Base-by-base conservation (phyloP, 2,113 vertebrate species). In the Ramphastos sulfuratus region DNA sequence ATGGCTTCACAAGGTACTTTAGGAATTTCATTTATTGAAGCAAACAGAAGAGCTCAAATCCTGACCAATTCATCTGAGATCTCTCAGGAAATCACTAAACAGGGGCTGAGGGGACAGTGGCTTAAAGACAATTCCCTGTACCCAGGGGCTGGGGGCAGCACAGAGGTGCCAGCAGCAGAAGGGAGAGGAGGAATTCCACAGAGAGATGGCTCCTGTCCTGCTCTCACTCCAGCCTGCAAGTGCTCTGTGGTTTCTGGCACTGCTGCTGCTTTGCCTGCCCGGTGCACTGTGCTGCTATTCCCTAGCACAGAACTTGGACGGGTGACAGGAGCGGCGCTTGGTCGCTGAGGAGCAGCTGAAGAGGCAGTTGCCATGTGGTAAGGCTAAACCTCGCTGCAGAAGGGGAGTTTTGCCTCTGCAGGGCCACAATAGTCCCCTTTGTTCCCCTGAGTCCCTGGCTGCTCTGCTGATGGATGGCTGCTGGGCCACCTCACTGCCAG, bases 141-240 rank as follows among this genome's bases (percentile, higher is more conserved):
- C 24, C n/a, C 7, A 2, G 39, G 10, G n/a, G 15, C 46, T 23
- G 33, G 21, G 67, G 59, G 46, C 14, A 54, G 66, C 2, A 2
- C 15, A 10, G 44, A 23, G 39, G 18, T 35, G 75, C 24, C 18
- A 31, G 67, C 82, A 76, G 82, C 55, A 39, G 63, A 13, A 58
- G 31, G 42, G 44, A 55, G 55, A 54, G 37, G 8, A 31, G 30
- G 27, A 70, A 15, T 55, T 50, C 10, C 27, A 59, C 67, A 7
- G 56, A 54, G 58, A 60, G 11, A 8, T 10, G 1, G 5, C 14
- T 84, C 42, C 42, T 42, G 42, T 42, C 5, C 35, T 44, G 83
- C 31, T 37, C 25, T 78, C 2, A 0, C 25, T 50, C 31, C 1
- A 0, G 28, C 11, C 20, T 10, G 31, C 48, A 9, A 46, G 52